Evolutionary conservation across 2,888 invertebrate species (phyloP), one percentile per base, ranked within the genome.

Genomic region (Acanthopleura granulata): DNA sequence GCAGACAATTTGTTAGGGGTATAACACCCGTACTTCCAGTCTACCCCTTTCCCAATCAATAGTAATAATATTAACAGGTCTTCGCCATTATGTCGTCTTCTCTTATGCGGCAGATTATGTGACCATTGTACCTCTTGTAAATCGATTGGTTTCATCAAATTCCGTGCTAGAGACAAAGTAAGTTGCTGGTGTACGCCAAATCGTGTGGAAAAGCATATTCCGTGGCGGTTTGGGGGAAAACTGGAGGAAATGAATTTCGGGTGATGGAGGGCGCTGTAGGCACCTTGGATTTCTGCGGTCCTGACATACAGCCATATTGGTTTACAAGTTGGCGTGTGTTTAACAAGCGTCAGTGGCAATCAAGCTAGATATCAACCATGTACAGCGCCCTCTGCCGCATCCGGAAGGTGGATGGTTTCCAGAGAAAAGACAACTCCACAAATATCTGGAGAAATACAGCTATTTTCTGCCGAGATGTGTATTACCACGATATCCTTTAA

Each of bases 201-300:
- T 66, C 66, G 66, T 27, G 66, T 27, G 66, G 66, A 66, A 66
- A 66, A 66, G 29, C 66, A 66, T 66, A 66, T 66, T 66, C 66
- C 25, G 29, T 66, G 66, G 29, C 29, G 29, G 29, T 22, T 27
- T 66, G 6, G 22, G 6, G 22, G 22, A 22, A 25, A 16, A 66
- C 22, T 66, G 66, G 16, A 66, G 66, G 29, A 66, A 66, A 66
- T 27, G 66, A 66, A 66, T 16, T 27, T 27, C 14, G 66, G 16
- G 16, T 66, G 15, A 66, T 27, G 6, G 27, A 66, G 27, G 29
- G 22, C 16, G 66, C 16, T 66, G 66, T 27, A 12, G 16, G 66
- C 57, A 57, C 57, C 22, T 57, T 22, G 57, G 22, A 22, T 57
- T 57, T 57, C 57, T n/a, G 57, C 57, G 22, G 22, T 57, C 22